Evolutionary conservation across 2,113 vertebrate genomes (phyloP), one percentile per base, ranked within the genome.

Genomic region (Phycodurus eques): DNA sequence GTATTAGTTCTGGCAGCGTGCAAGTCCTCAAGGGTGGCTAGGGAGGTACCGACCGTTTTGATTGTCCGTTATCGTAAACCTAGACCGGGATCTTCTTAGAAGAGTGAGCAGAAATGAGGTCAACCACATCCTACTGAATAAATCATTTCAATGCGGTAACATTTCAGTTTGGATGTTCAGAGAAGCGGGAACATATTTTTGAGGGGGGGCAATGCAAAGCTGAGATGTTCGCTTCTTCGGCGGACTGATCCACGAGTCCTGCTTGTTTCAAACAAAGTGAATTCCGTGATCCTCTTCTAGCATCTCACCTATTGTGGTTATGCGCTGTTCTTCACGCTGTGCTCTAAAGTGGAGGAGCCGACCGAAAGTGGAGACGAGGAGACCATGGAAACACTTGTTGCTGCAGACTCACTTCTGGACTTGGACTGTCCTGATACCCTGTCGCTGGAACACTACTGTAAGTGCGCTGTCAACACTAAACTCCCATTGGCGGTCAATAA

Each of bases 351-450:
- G 87, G 96, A 96, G 89, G 96, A 96, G 89, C 92, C 93, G 68
- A 96, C 93, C 92, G 95, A 95, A 64, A 95, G 93, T 83, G 95
- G 92, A 62, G 94, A 96, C 80, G 96, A 97, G 70, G 92, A 93
- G 61, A 95, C 93, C 49, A 95, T 97, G 92, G 95, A 97, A 92
- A 96, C 94, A 10, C 95, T 96, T 0, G 95, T 97, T 85, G 95
- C 95, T 76, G 95, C 96, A 20, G 94, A 96, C 85, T 95, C 95
- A 0, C 93, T 99, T 76, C 95, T 98, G 64, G 95, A 94, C 81
- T 95, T 98, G 93, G 96, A 99, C 82, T 96, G 95, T 57, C 91
- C 94, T 57, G 93, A 92, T 68, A 85, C 92, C 4, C 87, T 96
- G 42, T 83, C 90, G 67, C 71, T 96, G 80, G 96, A 96, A 72